phyloP scores from a whole-genome alignment of 2,113 vertebrate species.

The Solea senegalensis region DNA sequence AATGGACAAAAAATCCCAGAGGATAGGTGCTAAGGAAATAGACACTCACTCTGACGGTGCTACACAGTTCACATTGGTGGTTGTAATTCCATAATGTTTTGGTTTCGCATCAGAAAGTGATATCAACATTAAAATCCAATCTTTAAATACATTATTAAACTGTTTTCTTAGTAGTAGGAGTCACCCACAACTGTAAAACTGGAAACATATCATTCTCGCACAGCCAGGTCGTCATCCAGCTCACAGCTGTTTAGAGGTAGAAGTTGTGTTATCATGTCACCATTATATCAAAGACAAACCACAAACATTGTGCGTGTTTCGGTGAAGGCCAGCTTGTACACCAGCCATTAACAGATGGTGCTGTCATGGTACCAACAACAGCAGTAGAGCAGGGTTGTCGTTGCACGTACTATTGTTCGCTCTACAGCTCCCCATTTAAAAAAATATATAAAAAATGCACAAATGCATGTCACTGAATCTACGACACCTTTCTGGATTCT shows the following conservation, averaged over 20 bases:
- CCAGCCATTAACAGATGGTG: constrained; percentile 73
- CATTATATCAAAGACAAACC: constrained; percentile 47
- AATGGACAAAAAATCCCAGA: too few species aligned
- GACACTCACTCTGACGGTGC: background rate
- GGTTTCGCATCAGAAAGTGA: background rate
- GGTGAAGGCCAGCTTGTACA: constrained; percentile 57
- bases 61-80: background rate
- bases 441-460: constrained; percentile 6
- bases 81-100: background rate
- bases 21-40: too few species aligned
- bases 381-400: constrained; percentile 30
- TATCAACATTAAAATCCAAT: too few species aligned
- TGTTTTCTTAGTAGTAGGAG: too few species aligned
- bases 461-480: constrained; percentile 2
- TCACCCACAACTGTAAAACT: too few species aligned
- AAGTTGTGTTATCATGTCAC: constrained; percentile 31
- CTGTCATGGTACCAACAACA: constrained; percentile 63
- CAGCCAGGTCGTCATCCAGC: constrained; percentile 17
- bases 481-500: constrained; percentile 8
- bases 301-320: constrained; percentile 54
- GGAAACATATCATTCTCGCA: constrained; percentile 13
- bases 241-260: constrained; percentile 9
- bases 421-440: constrained; percentile 26
- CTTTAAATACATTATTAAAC: too few species aligned
- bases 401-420: constrained; percentile 15